Percentiles rank a stretch among this genome's conserved stretches.
phyloP scores from a whole-genome alignment of 1,140 invertebrate genomes.

The Gryon sp. region DNA sequence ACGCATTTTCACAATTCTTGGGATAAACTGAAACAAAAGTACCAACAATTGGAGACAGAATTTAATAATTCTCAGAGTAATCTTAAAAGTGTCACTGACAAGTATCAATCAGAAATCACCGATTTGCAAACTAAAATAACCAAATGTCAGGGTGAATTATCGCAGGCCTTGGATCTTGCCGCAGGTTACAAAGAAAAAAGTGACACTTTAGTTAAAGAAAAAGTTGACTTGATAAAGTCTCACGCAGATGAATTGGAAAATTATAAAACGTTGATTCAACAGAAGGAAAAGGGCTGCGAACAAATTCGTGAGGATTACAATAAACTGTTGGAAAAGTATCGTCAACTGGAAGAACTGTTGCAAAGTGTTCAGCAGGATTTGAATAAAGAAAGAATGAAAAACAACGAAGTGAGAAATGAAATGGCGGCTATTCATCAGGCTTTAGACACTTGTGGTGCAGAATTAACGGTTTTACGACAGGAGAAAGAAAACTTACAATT shows the following conservation, averaged over 20 bases:
- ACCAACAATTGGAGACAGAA: constrained; percentile 76
- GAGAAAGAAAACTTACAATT: constrained; percentile 80
- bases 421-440: constrained; percentile 79
- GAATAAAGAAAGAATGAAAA: constrained; percentile 72
- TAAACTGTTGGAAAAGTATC: constrained; percentile 70
- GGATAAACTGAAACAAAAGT: constrained; percentile 77
- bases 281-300: constrained; percentile 71
- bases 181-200: constrained; percentile 85
- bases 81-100: constrained; percentile 70
- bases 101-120: constrained; percentile 69
- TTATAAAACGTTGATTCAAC: constrained; percentile 72
- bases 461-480: constrained; percentile 79
- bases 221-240: constrained; percentile 73
- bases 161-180: constrained; percentile 83
- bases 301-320: constrained; percentile 70
- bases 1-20: constrained; percentile 82
- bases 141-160: constrained; percentile 83
- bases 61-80: constrained; percentile 69
- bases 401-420: constrained; percentile 74
- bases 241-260: constrained; percentile 75
- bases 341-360: constrained; percentile 68
- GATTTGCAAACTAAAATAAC: constrained; percentile 79
- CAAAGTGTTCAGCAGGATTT: constrained; percentile 72
- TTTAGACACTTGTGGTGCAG: constrained; percentile 80
- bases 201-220: constrained; percentile 80